Base-by-base conservation (phyloP, 2,797 vertebrate genomes). In the Hoplostethus atlanticus region DNA sequence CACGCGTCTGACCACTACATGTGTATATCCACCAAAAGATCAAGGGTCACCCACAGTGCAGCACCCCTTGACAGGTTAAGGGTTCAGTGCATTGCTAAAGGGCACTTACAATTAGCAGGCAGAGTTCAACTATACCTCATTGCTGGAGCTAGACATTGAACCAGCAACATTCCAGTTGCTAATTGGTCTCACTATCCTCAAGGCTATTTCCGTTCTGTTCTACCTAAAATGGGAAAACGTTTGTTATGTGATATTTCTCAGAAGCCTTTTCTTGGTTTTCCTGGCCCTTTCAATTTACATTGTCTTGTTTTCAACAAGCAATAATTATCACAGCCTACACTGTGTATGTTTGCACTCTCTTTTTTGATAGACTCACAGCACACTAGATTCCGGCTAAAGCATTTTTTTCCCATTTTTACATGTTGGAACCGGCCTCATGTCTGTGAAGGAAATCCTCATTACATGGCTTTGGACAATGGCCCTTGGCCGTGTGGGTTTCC, bases 391-490 rank as follows among this genome's bases (percentile, higher is more conserved):
- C 54, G 64, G 34, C 55, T 55, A 56, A 67, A 73, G 44, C 7
- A 53, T 59, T 40, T 77, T 83, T 63, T 57, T 28, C 3, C 36
- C 51, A 31, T 30, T 58, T 34, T 46, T 38, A 38, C 61, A 42
- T 67, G 52, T 56, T 62, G 64, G 64, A 70, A 79, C 73, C 65
- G 61, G 56, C 25, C 68, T 57, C 36, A 56, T 58, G 60, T 76
- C 71, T 74, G 71, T 74, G 62, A 86, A 84, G 84, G 84, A 85
- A 72, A 76, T 86, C 81, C 80, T 81, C 71, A 66, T 80, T 64
- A 59, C 47, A 53, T 2, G 31, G 46, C 46, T 57, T 4, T 68
- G 57, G 68, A 64, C 76, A 72, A 68, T 68, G 61, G 68, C 74
- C 59, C 63, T 36, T 46, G 82, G 59, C 52, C 12, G 1, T 64